A percentile compares a stretch with the other conserved stretches of the same genome.
Evolutionary conservation across 2,113 vertebrate species (phyloP).

Genomic region (Centropus unirufus): DNA sequence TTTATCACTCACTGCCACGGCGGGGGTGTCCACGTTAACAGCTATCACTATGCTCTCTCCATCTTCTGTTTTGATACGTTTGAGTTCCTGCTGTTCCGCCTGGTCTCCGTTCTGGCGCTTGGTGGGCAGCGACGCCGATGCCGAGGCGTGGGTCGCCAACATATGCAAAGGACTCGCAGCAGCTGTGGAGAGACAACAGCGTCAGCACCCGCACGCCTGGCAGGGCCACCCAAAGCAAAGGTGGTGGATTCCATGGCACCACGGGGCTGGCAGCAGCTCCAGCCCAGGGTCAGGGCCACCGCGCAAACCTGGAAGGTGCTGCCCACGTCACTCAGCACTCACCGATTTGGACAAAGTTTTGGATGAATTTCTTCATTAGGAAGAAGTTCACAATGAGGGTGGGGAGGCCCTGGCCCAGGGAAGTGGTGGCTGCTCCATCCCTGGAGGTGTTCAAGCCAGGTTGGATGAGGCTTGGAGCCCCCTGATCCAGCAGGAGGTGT

Average conservation of each 20-base stretch:
- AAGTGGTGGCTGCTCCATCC: too few species aligned
- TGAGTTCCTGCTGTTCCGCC: constrained; percentile 82
- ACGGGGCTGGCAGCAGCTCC: fast-evolving
- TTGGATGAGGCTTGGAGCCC: too few species aligned
- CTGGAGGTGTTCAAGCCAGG: too few species aligned
- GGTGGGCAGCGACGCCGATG: constrained; percentile 93
- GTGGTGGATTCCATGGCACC: background rate
- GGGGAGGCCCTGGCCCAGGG: too few species aligned
- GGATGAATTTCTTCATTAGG: too few species aligned
- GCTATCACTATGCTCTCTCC: constrained; percentile 78
- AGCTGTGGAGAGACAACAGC: constrained; percentile 61
- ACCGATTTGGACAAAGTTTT: background rate
- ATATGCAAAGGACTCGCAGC: constrained; percentile 92
- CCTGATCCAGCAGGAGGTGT: too few species aligned
- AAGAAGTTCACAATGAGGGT: too few species aligned
- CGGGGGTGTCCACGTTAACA: constrained; percentile 79
- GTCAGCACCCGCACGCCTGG: background rate
- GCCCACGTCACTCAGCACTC: background rate
- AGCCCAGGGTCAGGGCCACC: background rate
- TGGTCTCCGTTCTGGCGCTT: constrained; percentile 92
- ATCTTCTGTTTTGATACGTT: constrained; percentile 86
- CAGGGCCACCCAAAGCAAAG: background rate
- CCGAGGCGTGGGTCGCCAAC: constrained; percentile 92
- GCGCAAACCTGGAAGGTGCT: background rate
- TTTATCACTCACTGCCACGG: constrained; percentile 79